Evolutionary conservation across 2,113 vertebrate species (phyloP).

Genomic region (Phyllostomus hastatus): DNA sequence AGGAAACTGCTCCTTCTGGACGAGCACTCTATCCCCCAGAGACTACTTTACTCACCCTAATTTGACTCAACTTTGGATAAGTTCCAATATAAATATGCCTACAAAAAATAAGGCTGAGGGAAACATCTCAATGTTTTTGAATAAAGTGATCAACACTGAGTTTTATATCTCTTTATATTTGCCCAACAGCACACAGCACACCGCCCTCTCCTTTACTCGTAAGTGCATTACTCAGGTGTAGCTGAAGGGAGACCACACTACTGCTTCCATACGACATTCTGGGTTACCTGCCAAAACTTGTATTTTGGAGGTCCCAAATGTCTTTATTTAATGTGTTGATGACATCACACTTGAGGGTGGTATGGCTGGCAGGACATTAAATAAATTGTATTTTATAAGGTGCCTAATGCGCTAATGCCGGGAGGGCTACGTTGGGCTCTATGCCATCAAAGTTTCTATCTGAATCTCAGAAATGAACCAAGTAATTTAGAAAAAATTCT

Average conservation of each 20-base stretch:
- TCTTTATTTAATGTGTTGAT: slow-evolving; percentile 47
- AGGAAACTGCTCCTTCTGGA: background rate
- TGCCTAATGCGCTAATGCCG: slow-evolving; percentile 31
- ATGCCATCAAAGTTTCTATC: background rate
- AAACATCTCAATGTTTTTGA: slow-evolving; percentile 14
- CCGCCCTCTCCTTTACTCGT: background rate
- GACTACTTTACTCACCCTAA: slow-evolving; percentile 7
- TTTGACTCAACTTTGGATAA: slow-evolving; percentile 32
- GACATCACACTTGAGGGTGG: slow-evolving; percentile 50
- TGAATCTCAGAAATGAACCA: background rate
- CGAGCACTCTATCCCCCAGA: background rate
- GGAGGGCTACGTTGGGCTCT: background rate
- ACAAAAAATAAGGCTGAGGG: background rate
- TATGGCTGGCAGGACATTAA: slow-evolving; percentile 33
- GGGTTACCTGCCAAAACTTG: slow-evolving; percentile 10
- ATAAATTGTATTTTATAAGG: slow-evolving; percentile 61
- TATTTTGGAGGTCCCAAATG: slow-evolving; percentile 15
- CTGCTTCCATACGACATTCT: background rate
- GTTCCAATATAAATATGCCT: slow-evolving; percentile 43
- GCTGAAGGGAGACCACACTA: background rate
- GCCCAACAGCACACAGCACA: background rate
- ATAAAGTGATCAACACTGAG: background rate
- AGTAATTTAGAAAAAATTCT: background rate
- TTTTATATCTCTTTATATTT: background rate
- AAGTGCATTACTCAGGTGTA: background rate